Percentiles rank a stretch among this genome's conserved stretches.
Evolutionary conservation across 2,797 vertebrate genomes (phyloP).

Genomic region (Melanotaenia pygmaea): DNA sequence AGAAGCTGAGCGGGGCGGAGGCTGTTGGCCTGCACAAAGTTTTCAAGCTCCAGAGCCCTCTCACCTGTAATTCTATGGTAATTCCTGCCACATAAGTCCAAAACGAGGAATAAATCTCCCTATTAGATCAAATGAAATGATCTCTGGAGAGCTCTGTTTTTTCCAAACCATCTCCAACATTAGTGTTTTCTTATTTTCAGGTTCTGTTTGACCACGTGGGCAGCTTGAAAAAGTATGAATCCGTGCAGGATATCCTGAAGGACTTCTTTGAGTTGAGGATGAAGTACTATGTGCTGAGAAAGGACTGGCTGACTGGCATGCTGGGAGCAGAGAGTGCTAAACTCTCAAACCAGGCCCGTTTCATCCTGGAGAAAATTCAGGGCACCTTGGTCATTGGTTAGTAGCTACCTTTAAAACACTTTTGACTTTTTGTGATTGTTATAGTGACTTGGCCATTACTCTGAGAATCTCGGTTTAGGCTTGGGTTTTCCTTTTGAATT

Average conservation of each 20-base stretch:
- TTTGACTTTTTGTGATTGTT: background rate
- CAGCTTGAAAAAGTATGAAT: slow-evolving; percentile 94
- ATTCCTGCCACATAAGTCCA: background rate
- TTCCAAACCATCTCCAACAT: background rate
- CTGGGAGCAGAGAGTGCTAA: slow-evolving; percentile 90
- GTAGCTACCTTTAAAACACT: slow-evolving; percentile 34
- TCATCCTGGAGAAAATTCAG: slow-evolving; percentile 98
- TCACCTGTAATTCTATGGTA: slow-evolving; percentile 98
- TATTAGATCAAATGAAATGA: background rate
- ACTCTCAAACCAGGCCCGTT: slow-evolving; percentile 96
- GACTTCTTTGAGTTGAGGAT: slow-evolving; percentile 94
- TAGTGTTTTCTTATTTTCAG: slow-evolving; percentile 64
- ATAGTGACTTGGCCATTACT: background rate
- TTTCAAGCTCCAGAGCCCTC: slow-evolving; percentile 92
- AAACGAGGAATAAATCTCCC: background rate
- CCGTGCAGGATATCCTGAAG: slow-evolving; percentile 88
- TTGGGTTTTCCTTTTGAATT: background rate
- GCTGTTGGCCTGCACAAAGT: slow-evolving; percentile 93
- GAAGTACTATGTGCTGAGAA: slow-evolving; percentile 93
- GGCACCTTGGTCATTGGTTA: slow-evolving; percentile 94
- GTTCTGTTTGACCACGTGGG: slow-evolving; percentile 96
- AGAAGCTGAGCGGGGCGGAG: slow-evolving; percentile 89
- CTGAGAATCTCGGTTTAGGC: background rate
- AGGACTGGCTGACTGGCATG: slow-evolving; percentile 96
- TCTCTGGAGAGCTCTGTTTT: background rate